These are phyloP conservation scores for Strix occidentalis DNA, from an alignment of 2,797 vertebrate genomes.

Conservation along the genomic window DNA sequence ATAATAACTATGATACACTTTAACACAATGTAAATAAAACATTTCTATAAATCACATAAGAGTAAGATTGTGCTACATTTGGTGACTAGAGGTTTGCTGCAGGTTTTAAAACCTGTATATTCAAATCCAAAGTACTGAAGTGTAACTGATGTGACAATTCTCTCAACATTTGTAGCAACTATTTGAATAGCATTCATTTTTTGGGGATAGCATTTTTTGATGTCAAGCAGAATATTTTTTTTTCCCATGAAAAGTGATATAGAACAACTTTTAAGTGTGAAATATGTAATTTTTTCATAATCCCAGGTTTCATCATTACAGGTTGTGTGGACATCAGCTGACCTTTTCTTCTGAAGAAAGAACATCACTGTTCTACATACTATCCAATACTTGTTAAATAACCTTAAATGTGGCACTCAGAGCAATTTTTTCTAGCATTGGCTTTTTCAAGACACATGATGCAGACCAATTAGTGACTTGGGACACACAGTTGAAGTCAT, in stretches of 20 bases:
- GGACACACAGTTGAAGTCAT: background rate
- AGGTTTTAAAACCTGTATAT: background rate
- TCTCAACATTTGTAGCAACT: background rate
- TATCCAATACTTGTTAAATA: background rate
- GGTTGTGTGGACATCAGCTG: background rate
- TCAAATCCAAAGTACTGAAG: background rate
- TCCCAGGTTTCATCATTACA: background rate
- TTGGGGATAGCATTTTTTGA: background rate
- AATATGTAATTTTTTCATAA: conserved; percentile 1
- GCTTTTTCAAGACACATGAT: background rate
- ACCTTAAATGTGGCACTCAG: background rate
- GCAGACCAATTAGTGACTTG: background rate
- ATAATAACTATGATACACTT: background rate
- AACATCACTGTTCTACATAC: background rate
- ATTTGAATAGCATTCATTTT: background rate
- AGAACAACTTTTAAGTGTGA: conserved; percentile 32
- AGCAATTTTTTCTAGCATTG: background rate
- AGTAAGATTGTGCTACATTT: background rate
- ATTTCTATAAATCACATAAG: background rate
- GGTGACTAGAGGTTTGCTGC: background rate
- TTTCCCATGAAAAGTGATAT: background rate
- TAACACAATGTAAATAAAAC: background rate
- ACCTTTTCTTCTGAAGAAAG: background rate
- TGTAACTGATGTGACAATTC: background rate
- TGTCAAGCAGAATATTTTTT: background rate